Percentiles rank a stretch among this genome's conserved stretches.
These are phyloP conservation scores for Brachyopa scutellaris DNA, from an alignment of 2,888 invertebrate species.

Conservation along the genomic window DNA sequence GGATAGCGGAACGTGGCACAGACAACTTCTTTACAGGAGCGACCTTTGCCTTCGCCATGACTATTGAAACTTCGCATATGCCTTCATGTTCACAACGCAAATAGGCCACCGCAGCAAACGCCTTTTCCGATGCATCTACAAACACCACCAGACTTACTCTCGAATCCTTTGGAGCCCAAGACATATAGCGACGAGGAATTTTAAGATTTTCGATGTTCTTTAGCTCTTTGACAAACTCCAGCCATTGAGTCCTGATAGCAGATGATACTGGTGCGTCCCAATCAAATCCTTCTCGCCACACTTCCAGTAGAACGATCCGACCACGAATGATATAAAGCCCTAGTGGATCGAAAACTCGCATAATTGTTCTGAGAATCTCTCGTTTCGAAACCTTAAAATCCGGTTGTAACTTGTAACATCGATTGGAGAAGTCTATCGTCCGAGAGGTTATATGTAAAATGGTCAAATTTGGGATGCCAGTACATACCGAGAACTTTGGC, in stretches of 20 bases:
- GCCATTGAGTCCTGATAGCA: background rate
- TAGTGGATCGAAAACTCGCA: slow-evolving; percentile 24
- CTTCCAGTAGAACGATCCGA: slow-evolving; percentile 8
- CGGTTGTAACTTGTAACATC: background rate
- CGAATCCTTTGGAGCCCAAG: background rate
- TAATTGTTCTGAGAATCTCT: slow-evolving; percentile 10
- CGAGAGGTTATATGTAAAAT: background rate
- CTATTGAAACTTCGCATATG: slow-evolving; percentile 25
- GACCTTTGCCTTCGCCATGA: slow-evolving; percentile 32
- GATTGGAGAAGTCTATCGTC: background rate
- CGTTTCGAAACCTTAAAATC: background rate
- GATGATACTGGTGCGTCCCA: slow-evolving; percentile 1
- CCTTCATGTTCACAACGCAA: too few species aligned
- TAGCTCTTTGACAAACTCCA: slow-evolving; percentile 7
- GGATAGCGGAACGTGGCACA: background rate
- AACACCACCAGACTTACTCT: too few species aligned
- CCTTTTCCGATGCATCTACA: too few species aligned
- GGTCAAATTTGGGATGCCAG: background rate
- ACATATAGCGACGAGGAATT: background rate
- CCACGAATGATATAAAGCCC: slow-evolving; percentile 1
- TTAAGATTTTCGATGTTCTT: background rate
- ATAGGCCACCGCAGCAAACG: too few species aligned
- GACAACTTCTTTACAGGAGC: slow-evolving; percentile 10
- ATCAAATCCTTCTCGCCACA: slow-evolving; percentile 18
- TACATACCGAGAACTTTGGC: slow-evolving; percentile 15